Evolutionary conservation across 1,140 invertebrate species (phyloP), one percentile per base, ranked within the genome.

Genomic region (Nasonia giraulti): DNA sequence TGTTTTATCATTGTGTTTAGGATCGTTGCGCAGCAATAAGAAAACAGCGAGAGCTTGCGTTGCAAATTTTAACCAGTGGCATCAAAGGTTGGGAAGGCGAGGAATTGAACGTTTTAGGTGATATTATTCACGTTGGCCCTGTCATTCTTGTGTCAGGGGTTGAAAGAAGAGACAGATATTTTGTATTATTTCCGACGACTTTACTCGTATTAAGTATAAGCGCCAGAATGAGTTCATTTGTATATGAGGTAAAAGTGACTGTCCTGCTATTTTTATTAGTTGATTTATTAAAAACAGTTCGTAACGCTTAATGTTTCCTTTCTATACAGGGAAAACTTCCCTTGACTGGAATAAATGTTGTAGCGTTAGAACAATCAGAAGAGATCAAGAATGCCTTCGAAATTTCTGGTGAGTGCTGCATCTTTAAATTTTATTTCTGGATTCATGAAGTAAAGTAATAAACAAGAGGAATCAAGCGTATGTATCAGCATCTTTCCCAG

Each of bases 61-160:
- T 99, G 69, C 98, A 99, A 93, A 97, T 99, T 66, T 94, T 99
- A 86, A 97, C 96, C 1, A 97, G 97, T 7, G 96, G 96, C 33
- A 97, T 99, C n/a, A 95, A 97, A 86, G 97, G 97, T 3, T 99
- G 98, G 98, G 97, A 99, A 90, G 98, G 98, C n/a, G 97, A 98
- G 87, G 97, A 96, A 89, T 90, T 97, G 27, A 93, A 94, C 14
- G 94, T 94, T 8, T 92, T 98, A 31, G 97, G 96, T 4, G 96
- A 97, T 86, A 96, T 97, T 27, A 93, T 98, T 84, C 95, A 97
- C 87, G 97, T 98, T 94, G 97, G 97, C 31, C 97, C 97, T 87
- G 98, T 96, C 2, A 91, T 88, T 77, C 62, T 96, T n/a, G 96
- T 96, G 2, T 95, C 98, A 17, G 96, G 96, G 4, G 94, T 95